phyloP scores from a whole-genome alignment of 2,797 vertebrate species.

The Neosalanx taihuensis region DNA sequence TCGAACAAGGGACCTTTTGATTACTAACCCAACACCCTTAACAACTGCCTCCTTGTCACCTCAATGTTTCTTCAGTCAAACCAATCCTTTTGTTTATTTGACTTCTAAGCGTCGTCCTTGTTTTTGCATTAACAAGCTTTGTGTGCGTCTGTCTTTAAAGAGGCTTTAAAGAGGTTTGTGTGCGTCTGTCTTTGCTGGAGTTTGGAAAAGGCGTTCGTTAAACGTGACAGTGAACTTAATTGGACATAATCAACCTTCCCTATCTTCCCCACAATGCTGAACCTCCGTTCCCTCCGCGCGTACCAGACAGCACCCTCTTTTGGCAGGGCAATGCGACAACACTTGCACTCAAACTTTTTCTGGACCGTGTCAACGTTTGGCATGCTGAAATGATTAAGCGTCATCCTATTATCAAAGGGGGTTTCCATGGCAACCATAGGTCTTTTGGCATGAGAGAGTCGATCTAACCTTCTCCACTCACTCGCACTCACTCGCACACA shows the following conservation, averaged over 20 bases:
- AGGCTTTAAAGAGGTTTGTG: slow-evolving; percentile 17
- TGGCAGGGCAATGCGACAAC: slow-evolving; percentile 33
- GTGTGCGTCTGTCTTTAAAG: slow-evolving; percentile 37
- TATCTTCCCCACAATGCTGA: slow-evolving; percentile 42
- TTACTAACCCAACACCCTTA: no score
- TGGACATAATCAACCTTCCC: slow-evolving; percentile 62
- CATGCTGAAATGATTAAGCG: neutral
- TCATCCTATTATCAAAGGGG: slow-evolving; percentile 55
- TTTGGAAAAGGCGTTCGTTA: slow-evolving; percentile 54
- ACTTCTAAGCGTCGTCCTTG: neutral
- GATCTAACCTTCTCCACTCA: slow-evolving; percentile 22
- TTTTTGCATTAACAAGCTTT: slow-evolving; percentile 15
- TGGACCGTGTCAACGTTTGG: neutral
- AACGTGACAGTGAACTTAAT: slow-evolving; percentile 65
- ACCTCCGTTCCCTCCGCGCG: slow-evolving; percentile 27
- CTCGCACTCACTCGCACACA: slow-evolving; percentile 18
- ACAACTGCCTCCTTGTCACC: no score
- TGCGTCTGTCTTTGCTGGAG: slow-evolving; percentile 46
- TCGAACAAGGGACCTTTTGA: no score
- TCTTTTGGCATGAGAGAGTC: slow-evolving; percentile 32
- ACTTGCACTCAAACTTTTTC: neutral
- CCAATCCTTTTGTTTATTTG: neutral
- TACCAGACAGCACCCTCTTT: slow-evolving; percentile 52
- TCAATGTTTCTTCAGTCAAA: neutral
- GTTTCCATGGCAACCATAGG: slow-evolving; percentile 59